Base-by-base conservation (phyloP, 92 coral and sea anemone species). In the Siderastrea radians region DNA sequence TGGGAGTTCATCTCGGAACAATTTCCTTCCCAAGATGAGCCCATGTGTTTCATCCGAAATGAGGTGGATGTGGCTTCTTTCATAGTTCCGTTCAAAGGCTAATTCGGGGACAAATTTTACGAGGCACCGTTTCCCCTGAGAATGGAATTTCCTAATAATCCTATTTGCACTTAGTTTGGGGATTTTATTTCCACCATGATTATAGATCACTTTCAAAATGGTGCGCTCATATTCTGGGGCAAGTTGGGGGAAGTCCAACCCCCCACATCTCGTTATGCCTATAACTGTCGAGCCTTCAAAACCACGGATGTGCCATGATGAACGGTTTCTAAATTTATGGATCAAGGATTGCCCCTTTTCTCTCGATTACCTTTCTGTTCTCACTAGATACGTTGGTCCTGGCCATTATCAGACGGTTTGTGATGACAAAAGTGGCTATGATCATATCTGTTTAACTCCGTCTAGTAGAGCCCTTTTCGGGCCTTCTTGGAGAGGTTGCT, bases 401-500 rank as follows among this genome's bases (percentile, higher is more conserved):
- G 84, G 73, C 12, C 95, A 94, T 78, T 92, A 3, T 71, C 94
- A 94, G 86, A 92, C 87, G 5, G 89, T 92, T 6, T 92, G 90
- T 83, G 94, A 94, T 68, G 92, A 89, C 48, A 91, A 88, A 72
- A 94, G 93, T 74, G 94, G 97, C 58, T 94, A 94, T 52, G 92
- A 94, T 82, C 94, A 91, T 74, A 11, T 94, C 2, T 47, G 61
- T 12, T 51, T 91, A 46, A 64, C 86, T 57, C 90, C 87, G 62
- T 43, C 82, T 13, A 86, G 93, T 71, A 78, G 78, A 47, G 89
- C 94, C 17, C 48, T 91, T 80, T 94, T 94, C 49, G 95, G 93
- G 43, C 86, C 89, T 51, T 15, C 76, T 6, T 94, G 97, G 93
- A 80, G 89, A 3, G 93, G 85, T 47, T 75, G 95, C 50, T 92